These are phyloP conservation scores for Ornithoptera priamus DNA, from an alignment of 2,888 invertebrate genomes.

Conservation along the genomic window DNA sequence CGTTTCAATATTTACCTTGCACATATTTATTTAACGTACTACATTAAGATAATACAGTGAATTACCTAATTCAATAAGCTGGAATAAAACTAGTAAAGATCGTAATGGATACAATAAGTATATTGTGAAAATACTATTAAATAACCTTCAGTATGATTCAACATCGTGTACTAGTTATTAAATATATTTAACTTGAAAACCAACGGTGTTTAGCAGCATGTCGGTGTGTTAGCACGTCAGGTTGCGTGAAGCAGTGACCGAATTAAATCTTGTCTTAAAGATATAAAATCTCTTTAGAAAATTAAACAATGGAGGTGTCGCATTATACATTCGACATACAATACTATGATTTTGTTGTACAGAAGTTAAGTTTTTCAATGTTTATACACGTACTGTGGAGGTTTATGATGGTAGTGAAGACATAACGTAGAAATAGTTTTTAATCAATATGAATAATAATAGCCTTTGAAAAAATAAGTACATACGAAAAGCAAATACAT, in stretches of 20 bases:
- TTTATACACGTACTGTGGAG: background rate
- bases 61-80: too few species aligned
- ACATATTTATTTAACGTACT: too few species aligned
- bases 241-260: conserved; percentile 30
- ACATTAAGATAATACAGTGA: too few species aligned
- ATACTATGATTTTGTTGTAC: background rate
- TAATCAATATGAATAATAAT: too few species aligned
- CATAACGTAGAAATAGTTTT: too few species aligned
- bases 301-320: conserved; percentile 18
- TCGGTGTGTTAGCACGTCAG: conserved; percentile 27
- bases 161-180: conserved; percentile 16
- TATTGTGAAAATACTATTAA: background rate
- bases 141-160: background rate
- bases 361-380: background rate
- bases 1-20: background rate
- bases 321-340: background rate
- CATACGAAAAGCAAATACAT: too few species aligned
- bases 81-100: background rate
- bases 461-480: too few species aligned
- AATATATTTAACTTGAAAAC: conserved; percentile 24
- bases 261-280: conserved; percentile 21
- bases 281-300: conserved; percentile 20
- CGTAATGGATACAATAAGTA: background rate
- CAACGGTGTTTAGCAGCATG: conserved; percentile 18
- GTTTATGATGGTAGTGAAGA: too few species aligned